Percentiles rank a stretch among this genome's conserved stretches.
These are phyloP conservation scores for Nothoprocta pentlandii DNA, from an alignment of 2,113 vertebrate species.

Conservation along the genomic window DNA sequence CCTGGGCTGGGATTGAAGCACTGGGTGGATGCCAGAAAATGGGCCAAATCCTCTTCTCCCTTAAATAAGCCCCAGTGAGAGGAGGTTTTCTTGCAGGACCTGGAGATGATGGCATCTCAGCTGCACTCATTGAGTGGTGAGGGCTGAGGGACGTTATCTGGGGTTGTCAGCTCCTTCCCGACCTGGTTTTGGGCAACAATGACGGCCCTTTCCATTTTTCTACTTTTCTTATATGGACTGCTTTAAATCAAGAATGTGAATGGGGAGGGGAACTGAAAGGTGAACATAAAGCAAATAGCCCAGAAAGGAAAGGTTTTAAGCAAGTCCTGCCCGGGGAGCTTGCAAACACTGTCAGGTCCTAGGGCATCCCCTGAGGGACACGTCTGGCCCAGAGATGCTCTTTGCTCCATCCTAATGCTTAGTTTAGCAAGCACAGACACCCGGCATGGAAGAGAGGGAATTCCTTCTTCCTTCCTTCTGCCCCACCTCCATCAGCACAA, in stretches of 20 bases:
- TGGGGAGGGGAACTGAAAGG: conserved; percentile 58
- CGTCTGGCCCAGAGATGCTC: neutral
- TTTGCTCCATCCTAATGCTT: neutral
- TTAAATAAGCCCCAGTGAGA: conserved; percentile 63
- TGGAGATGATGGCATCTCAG: conserved; percentile 72
- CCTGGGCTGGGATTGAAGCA: conserved; percentile 71
- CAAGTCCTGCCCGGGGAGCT: neutral
- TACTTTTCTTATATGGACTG: conserved; percentile 64
- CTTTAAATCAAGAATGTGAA: conserved; percentile 70
- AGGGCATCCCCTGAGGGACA: neutral
- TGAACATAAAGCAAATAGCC: conserved; percentile 52
- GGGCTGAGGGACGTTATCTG: conserved; percentile 72
- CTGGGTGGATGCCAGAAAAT: conserved; percentile 72
- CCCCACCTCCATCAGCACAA: conserved; percentile 27
- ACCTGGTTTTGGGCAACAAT: conserved; percentile 71
- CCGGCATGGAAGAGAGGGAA: too few relatives aligned
- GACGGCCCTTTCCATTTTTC: conserved; percentile 69
- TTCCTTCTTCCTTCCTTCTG: neutral
- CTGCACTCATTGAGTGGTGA: conserved; percentile 70
- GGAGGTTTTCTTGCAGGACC: conserved; percentile 69
- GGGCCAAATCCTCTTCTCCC: conserved; percentile 67
- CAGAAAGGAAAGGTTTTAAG: neutral
- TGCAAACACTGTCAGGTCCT: neutral
- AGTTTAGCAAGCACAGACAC: neutral
- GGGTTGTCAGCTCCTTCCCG: conserved; percentile 73